These are phyloP conservation scores for Drosophila burlai DNA, from an alignment of 1,140 invertebrate species.

Conservation along the genomic window DNA sequence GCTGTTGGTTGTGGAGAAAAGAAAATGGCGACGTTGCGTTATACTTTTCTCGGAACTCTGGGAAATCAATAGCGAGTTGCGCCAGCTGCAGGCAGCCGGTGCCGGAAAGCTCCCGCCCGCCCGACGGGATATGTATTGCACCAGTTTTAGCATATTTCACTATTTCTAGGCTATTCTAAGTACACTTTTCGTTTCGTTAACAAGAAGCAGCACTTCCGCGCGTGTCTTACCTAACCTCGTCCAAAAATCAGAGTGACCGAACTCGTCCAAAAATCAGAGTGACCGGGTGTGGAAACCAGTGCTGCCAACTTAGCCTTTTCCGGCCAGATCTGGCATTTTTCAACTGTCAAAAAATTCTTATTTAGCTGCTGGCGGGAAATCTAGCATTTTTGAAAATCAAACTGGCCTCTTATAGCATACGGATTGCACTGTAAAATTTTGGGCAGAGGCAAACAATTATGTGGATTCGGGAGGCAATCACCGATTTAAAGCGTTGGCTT, in stretches of 20 bases:
- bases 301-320: no score
- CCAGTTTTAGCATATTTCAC: slow-evolving; percentile 74
- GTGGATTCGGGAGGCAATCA: no score
- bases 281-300: no score
- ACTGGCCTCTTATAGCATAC: no score
- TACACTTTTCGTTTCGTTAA: slow-evolving; percentile 11
- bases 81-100: slow-evolving; percentile 58
- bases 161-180: slow-evolving; percentile 1
- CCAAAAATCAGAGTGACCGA: slow-evolving; percentile 65
- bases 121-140: slow-evolving; percentile 68
- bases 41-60: slow-evolving; percentile 66
- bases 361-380: no score
- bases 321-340: no score
- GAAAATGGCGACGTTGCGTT: slow-evolving; percentile 84
- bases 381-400: no score
- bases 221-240: slow-evolving; percentile 85
- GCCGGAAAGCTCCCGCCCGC: slow-evolving; percentile 35
- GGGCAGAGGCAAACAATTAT: no score
- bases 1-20: slow-evolving; percentile 83
- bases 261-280: no score
- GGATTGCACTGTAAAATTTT: no score
- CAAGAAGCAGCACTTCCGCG: slow-evolving; percentile 38
- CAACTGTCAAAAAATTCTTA: no score
- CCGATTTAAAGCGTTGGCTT: no score
- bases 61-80: slow-evolving; percentile 80